These are phyloP conservation scores for Actenoides hombroni DNA, from an alignment of 2,113 vertebrate species.

Conservation along the genomic window DNA sequence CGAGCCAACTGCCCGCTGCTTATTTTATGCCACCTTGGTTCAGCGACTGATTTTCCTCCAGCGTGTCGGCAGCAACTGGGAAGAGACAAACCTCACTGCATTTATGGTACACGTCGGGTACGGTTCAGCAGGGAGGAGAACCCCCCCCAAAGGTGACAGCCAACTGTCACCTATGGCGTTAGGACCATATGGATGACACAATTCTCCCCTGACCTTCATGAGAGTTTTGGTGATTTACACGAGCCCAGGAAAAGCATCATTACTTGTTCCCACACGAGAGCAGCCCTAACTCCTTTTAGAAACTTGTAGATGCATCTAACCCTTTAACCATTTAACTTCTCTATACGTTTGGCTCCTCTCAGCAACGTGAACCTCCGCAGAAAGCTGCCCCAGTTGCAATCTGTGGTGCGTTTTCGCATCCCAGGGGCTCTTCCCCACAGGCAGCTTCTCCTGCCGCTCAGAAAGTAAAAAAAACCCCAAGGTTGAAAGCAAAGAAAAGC, in stretches of 20 bases:
- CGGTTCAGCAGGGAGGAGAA: not conserved
- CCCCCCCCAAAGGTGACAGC: not conserved
- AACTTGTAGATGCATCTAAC: not conserved
- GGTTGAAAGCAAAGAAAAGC: not conserved
- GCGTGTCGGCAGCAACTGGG: not conserved
- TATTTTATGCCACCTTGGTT: not conserved
- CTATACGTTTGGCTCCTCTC: not conserved
- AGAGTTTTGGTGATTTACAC: not conserved
- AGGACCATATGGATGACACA: accelerated
- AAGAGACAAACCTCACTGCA: not conserved
- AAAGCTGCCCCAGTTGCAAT: not conserved
- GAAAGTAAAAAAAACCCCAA: not conserved
- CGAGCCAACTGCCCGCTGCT: not conserved
- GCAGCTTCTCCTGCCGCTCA: not conserved
- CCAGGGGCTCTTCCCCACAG: not conserved
- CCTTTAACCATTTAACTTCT: not conserved
- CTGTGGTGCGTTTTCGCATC: not conserved
- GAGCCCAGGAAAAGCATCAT: not conserved
- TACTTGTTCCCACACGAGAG: not conserved
- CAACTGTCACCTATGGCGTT: accelerated
- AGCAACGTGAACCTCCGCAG: not conserved
- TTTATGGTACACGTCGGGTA: no score
- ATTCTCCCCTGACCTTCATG: not conserved
- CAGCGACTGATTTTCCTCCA: not conserved
- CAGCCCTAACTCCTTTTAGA: not conserved